phyloP scores from a whole-genome alignment of 2,797 vertebrate genomes.

The Parauchenoglanis ngamensis region DNA sequence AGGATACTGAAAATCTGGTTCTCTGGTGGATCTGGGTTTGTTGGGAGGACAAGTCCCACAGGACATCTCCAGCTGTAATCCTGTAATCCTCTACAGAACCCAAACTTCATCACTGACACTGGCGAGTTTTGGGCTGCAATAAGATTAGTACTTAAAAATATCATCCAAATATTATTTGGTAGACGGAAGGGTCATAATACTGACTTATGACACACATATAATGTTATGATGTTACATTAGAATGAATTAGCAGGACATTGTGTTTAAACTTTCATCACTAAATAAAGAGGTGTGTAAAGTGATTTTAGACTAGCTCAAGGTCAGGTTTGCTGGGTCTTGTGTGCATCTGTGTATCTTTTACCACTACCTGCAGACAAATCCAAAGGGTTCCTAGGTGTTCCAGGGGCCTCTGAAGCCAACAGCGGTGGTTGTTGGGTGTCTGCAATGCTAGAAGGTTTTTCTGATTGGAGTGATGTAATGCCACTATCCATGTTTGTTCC shows the following conservation, averaged over 20 bases:
- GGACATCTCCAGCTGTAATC: slow-evolving; percentile 35
- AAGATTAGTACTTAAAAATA: slow-evolving; percentile 23
- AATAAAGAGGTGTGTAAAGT: not conserved
- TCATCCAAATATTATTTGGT: slow-evolving; percentile 16
- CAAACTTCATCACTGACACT: slow-evolving; percentile 32
- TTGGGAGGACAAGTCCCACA: slow-evolving; percentile 22
- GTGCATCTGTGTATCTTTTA: slow-evolving; percentile 5
- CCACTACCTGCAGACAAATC: slow-evolving; percentile 69
- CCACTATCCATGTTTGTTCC: slow-evolving; percentile 62
- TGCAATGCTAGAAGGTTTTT: slow-evolving; percentile 61
- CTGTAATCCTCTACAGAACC: slow-evolving; percentile 45
- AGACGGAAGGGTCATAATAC: slow-evolving; percentile 5
- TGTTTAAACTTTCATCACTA: not conserved
- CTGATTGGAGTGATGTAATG: slow-evolving; percentile 61
- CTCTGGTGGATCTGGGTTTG: slow-evolving; percentile 21
- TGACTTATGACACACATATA: slow-evolving; percentile 17
- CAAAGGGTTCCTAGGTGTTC: slow-evolving; percentile 63
- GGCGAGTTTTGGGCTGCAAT: slow-evolving; percentile 12
- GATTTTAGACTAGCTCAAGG: not conserved
- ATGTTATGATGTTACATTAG: not conserved
- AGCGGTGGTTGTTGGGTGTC: slow-evolving; percentile 60
- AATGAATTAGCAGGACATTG: not conserved
- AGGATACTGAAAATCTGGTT: not conserved
- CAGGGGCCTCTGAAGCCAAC: slow-evolving; percentile 60
- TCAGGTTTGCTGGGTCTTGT: not conserved